phyloP scores from a whole-genome alignment of 2,888 invertebrate genomes.

The Hoplodrina ambigua region DNA sequence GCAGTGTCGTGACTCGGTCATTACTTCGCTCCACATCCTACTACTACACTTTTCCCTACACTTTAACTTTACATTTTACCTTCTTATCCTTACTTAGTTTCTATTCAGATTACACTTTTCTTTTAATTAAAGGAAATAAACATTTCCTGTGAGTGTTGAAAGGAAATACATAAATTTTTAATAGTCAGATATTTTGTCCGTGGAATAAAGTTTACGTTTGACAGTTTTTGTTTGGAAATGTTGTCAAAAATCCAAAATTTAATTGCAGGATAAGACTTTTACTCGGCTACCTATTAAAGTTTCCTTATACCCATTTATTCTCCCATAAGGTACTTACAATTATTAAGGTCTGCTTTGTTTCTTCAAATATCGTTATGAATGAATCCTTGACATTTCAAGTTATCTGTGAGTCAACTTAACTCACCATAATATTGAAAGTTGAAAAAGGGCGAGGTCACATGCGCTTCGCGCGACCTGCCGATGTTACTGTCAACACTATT shows the following conservation, averaged over 20 bases:
- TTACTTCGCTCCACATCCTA: slow-evolving; percentile 77
- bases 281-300: neutral
- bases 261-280: neutral
- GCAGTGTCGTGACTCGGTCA: slow-evolving; percentile 75
- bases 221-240: too few relatives aligned
- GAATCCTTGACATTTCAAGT: slow-evolving; percentile 64
- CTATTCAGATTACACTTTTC: slow-evolving; percentile 39
- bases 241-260: too few relatives aligned
- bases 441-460: slow-evolving; percentile 64
- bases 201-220: neutral
- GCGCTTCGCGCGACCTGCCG: slow-evolving; percentile 39
- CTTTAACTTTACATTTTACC: slow-evolving; percentile 64
- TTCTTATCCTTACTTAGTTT: slow-evolving; percentile 44
- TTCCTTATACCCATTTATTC: neutral
- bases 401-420: slow-evolving; percentile 47
- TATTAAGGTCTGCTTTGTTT: slow-evolving; percentile 56
- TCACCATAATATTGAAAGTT: slow-evolving; percentile 56
- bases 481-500: slow-evolving; percentile 55
- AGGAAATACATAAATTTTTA: neutral
- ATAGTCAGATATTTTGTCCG: neutral
- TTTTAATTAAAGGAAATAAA: slow-evolving; percentile 10
- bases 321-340: neutral
- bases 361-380: slow-evolving; percentile 39
- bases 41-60: slow-evolving; percentile 70
- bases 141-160: neutral